Evolutionary conservation across 2,113 vertebrate species (phyloP).

Genomic region (Cynopterus brachyotis): DNA sequence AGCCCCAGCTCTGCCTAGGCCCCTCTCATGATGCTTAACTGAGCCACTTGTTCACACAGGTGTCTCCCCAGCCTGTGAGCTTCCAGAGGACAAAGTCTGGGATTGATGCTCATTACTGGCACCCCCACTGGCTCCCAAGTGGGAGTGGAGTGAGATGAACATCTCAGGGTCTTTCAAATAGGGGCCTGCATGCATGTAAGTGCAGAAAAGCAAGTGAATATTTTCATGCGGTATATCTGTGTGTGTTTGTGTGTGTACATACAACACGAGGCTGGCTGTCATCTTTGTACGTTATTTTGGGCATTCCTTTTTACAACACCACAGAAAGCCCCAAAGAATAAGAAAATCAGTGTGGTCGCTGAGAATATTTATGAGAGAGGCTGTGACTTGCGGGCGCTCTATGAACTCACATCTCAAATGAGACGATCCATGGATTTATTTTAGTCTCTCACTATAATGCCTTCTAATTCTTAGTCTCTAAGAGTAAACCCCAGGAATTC

Average conservation of each 20-base stretch:
- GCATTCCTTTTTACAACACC: neutral
- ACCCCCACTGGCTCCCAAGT: no score
- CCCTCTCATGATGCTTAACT: fast-evolving
- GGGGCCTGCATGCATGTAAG: neutral
- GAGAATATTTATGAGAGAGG: neutral
- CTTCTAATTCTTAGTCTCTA: constrained; percentile 39
- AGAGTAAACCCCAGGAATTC: neutral
- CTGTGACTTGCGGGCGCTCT: constrained; percentile 30
- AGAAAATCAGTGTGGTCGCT: neutral
- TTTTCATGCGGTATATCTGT: neutral
- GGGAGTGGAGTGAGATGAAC: fast-evolving
- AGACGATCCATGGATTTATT: constrained; percentile 22
- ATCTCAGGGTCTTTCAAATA: neutral
- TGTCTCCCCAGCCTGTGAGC: neutral
- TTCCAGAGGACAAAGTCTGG: neutral
- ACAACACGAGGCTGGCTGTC: neutral
- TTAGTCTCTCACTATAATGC: constrained; percentile 32
- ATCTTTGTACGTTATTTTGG: neutral
- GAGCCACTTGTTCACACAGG: fast-evolving
- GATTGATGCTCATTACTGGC: no score
- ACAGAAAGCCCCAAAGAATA: neutral
- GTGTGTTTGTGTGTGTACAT: neutral
- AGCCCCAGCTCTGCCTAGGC: fast-evolving
- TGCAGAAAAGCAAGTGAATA: neutral
- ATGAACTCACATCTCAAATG: constrained; percentile 34